phyloP scores from a whole-genome alignment of 2,797 vertebrate species.

The Perdix hodgsoniae region DNA sequence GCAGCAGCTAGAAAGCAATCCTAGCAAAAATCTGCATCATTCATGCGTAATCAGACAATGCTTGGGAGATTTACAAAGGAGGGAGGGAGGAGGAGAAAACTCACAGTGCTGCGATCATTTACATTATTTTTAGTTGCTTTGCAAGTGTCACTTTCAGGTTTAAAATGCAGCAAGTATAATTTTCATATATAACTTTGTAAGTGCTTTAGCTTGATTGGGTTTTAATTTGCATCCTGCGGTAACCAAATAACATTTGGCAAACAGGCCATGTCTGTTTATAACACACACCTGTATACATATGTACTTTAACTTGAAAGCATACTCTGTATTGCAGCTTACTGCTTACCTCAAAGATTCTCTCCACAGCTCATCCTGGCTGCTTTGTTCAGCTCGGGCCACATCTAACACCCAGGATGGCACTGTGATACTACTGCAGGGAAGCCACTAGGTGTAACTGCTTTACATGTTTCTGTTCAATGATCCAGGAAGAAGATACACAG shows the following conservation, averaged over 20 bases:
- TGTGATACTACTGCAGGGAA: not conserved
- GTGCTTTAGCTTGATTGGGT: not conserved
- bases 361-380: not conserved
- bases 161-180: accelerated
- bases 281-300: not conserved
- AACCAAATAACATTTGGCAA: not conserved
- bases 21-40: slow-evolving; percentile 39
- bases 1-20: not conserved
- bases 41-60: slow-evolving; percentile 21
- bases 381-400: not conserved
- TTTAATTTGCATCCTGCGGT: not conserved
- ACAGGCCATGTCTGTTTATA: not conserved
- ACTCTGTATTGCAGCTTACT: not conserved
- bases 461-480: not conserved
- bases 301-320: not conserved
- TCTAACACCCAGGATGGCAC: not conserved
- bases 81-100: not conserved
- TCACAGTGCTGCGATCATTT: not conserved
- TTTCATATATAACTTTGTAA: not conserved
- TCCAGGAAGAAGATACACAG: not conserved
- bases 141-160: not conserved
- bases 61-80: slow-evolving; percentile 37
- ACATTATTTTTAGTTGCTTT: not conserved
- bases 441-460: not conserved
- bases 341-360: not conserved